Evolutionary conservation across 2,113 vertebrate genomes (phyloP), one percentile per base, ranked within the genome.

Genomic region (Steatornis caripensis): DNA sequence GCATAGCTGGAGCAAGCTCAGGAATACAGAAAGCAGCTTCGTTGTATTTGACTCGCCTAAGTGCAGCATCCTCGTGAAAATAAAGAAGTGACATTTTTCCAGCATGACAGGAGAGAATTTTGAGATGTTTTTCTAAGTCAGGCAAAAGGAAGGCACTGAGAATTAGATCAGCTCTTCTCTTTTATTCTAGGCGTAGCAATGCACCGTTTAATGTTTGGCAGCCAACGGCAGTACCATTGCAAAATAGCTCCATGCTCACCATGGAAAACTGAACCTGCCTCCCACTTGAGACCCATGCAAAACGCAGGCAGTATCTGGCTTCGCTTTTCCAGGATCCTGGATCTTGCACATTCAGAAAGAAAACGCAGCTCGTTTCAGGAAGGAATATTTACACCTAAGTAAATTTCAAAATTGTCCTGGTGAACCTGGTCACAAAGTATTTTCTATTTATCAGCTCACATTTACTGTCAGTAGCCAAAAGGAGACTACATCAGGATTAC

Each of bases 331-430:
- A 91, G 45, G 43, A 76, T 41, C 41, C 62, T 88, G 58, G n/a
- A 20, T 46, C 69, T 10, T 18, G 14, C 0, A 2, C 0, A 5
- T n/a, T 1, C 3, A 29, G 15, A 57, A 65, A 14, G 41, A 74
- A 87, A 61, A 69, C 3, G 3, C n/a, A 36, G 34, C 12, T 34
- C 3, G 7, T 72, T 82, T 60, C n/a, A 34, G 26, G n/a, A 57
- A 34, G 46, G 34, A 61, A 23, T 60, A 61, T 76, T 84, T 80
- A 69, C 39, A 26, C 34, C 21, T 16, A 55, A 51, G 12, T 13
- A n/a, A 49, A 55, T 45, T 71, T 84, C 54, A 57, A 29, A 81
- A 62, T 39, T 15, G 20, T 29, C 20, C 26, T 23, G 11, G 36
- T 65, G 29, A 57, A 51, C 26, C 36, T 34, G 34, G 19, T 72